Base-by-base conservation (phyloP, 2,888 invertebrate species). In the Brachypalpus laphriformis region DNA sequence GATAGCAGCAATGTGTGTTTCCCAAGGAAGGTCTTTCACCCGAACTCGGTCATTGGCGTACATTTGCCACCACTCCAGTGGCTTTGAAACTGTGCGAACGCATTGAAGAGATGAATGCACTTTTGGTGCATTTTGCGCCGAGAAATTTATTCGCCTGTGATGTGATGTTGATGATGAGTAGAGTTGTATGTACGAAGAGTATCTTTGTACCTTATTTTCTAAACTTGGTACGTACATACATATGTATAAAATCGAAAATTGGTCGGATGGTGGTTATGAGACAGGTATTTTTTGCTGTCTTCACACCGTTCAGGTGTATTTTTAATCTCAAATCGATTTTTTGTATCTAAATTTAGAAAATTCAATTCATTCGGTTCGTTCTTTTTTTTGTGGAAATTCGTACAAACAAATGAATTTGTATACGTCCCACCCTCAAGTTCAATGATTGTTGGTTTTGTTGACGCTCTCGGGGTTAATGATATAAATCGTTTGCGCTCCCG, bases 21-120 rank as follows among this genome's bases (percentile, higher is more conserved):
- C 85, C 87, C 88, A 88, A 88, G 88, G 91, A 92, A 92, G 92
- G 92, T 92, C 92, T 92, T 92, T 92, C 92, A 92, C 92, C 92
- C 92, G 92, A 91, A 91, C 91, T 91, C 92, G 92, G 92, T 92
- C 92, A 92, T 92, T 92, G 92, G 92, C 92, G 92, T 91, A 91
- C 91, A 91, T 91, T 90, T 91, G 87, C 87, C 75, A 87, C 87
- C 82, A 88, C 81, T 87, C 87, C 87, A 86, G 86, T 74, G 77
- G 81, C 70, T 80, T 78, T 82, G 66, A 85, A 85, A 85, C 85
- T 81, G 85, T 85, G 85, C 5, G 25, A 68, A 81, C 81, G 81
- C 81, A 85, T 81, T 85, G 45, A 85, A 85, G 85, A 85, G 85
- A 85, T 85, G 80, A 85, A 85, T 85, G 85, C 85, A 85, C 85